These are phyloP conservation scores for Urophycis tenuis DNA, from an alignment of 2,797 vertebrate species.

Conservation along the genomic window DNA sequence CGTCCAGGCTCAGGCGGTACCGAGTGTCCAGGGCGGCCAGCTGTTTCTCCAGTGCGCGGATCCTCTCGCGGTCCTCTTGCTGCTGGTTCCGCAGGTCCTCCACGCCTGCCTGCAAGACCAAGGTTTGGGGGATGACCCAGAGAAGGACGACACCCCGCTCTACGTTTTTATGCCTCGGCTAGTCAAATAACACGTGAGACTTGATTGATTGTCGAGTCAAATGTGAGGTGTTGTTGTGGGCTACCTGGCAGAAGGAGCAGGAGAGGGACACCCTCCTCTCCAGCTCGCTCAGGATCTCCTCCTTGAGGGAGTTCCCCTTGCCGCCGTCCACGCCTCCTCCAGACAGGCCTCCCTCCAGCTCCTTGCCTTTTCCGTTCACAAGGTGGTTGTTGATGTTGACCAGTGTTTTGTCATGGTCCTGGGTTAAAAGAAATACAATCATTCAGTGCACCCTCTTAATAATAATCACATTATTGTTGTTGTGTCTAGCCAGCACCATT, in stretches of 20 bases:
- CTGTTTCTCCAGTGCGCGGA: slow-evolving; percentile 80
- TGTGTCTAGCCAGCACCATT: not conserved
- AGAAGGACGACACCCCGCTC: not conserved
- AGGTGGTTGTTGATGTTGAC: slow-evolving; percentile 77
- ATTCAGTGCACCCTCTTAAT: not conserved
- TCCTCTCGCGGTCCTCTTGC: slow-evolving; percentile 74
- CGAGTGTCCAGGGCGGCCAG: slow-evolving; percentile 70
- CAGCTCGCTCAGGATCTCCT: slow-evolving; percentile 70
- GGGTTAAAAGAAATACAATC: slow-evolving; percentile 6
- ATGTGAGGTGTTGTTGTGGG: not conserved
- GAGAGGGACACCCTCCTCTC: slow-evolving; percentile 78
- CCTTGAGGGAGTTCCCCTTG: slow-evolving; percentile 56
- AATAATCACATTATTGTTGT: not conserved
- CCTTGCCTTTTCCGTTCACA: slow-evolving; percentile 59
- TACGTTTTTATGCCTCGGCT: not conserved
- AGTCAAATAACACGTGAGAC: not conserved
- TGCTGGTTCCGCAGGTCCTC: slow-evolving; percentile 78
- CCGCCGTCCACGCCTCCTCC: slow-evolving; percentile 37
- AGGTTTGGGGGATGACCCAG: not conserved
- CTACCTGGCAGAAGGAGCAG: slow-evolving; percentile 78
- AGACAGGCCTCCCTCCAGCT: slow-evolving; percentile 37
- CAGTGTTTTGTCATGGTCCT: slow-evolving; percentile 75
- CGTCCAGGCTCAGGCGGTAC: slow-evolving; percentile 65
- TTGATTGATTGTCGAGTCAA: not conserved
- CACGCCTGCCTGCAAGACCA: slow-evolving; percentile 58